phyloP scores from a whole-genome alignment of 2,888 invertebrate genomes.

The Apotomis turbidana region DNA sequence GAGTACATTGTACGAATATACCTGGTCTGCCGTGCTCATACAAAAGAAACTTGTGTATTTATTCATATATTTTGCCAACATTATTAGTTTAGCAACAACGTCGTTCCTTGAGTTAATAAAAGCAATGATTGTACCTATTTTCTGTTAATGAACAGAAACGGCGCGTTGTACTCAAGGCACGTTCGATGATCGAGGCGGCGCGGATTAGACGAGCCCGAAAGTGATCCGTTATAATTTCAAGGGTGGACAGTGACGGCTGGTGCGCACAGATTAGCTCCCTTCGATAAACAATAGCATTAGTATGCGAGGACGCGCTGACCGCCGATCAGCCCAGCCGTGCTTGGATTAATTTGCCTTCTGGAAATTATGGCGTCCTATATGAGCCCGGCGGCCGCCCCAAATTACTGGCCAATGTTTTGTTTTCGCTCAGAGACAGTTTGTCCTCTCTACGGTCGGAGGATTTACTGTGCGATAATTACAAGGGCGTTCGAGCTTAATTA shows the following conservation, averaged over 20 bases:
- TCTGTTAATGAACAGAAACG: conserved; percentile 32
- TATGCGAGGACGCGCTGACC: conserved; percentile 82
- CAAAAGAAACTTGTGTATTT: conserved; percentile 7
- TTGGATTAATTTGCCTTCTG: conserved; percentile 82
- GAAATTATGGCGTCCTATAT: conserved; percentile 76
- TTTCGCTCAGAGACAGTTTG: conserved; percentile 60
- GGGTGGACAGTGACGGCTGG: conserved; percentile 82
- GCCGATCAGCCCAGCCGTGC: conserved; percentile 78
- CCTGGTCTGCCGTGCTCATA: not conserved
- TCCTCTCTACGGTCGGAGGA: conserved; percentile 51
- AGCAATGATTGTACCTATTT: conserved; percentile 33
- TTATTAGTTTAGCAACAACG: conserved; percentile 24
- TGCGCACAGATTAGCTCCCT: conserved; percentile 82
- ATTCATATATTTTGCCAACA: not conserved
- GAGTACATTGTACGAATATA: not conserved
- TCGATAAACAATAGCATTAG: conserved; percentile 84
- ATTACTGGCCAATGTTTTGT: conserved; percentile 71
- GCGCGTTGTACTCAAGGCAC: conserved; percentile 40
- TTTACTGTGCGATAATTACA: conserved; percentile 37
- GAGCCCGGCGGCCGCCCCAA: conserved; percentile 54
- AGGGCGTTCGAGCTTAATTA: conserved; percentile 34
- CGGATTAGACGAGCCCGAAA: conserved; percentile 77
- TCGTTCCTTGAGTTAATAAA: conserved; percentile 35
- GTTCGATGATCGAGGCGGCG: conserved; percentile 44
- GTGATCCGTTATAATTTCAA: conserved; percentile 81